Evolutionary conservation across 2,797 vertebrate species (phyloP).

Genomic region (Chaenodraco wilsoni): DNA sequence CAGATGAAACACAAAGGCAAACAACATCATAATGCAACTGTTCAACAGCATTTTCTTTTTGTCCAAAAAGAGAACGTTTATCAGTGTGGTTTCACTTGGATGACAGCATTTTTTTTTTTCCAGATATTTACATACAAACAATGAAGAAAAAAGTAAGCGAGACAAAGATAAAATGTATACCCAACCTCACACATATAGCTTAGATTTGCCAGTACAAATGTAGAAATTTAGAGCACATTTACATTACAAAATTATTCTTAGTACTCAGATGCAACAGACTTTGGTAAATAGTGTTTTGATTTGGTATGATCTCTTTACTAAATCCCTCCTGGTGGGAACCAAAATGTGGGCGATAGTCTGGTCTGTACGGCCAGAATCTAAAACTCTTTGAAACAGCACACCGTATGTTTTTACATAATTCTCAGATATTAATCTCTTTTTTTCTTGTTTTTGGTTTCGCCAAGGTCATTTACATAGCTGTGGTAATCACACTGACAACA

Average conservation of each 20-base stretch:
- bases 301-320: constrained; percentile 87
- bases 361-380: constrained; percentile 71
- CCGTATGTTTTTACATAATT: constrained; percentile 73
- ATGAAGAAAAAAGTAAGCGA: constrained; percentile 80
- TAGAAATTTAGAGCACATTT: constrained; percentile 92
- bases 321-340: constrained; percentile 84
- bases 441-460: constrained; percentile 93
- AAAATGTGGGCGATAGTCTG: constrained; percentile 73
- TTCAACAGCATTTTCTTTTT: constrained; percentile 67
- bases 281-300: constrained; percentile 95
- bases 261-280: constrained; percentile 94
- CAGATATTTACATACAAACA: constrained; percentile 86
- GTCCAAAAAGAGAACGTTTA: constrained; percentile 65
- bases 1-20: constrained; percentile 78
- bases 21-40: constrained; percentile 74
- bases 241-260: constrained; percentile 90
- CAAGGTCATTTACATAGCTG: constrained; percentile 90
- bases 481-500: constrained; percentile 88
- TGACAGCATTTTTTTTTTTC: constrained; percentile 69
- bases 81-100: constrained; percentile 71
- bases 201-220: constrained; percentile 90
- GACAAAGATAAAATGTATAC: constrained; percentile 82
- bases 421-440: constrained; percentile 81
- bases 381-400: constrained; percentile 84
- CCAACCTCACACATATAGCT: constrained; percentile 81